Conservation (phyloP, 92 coral and sea anemone species). For the Actinernus sp. region DNA sequence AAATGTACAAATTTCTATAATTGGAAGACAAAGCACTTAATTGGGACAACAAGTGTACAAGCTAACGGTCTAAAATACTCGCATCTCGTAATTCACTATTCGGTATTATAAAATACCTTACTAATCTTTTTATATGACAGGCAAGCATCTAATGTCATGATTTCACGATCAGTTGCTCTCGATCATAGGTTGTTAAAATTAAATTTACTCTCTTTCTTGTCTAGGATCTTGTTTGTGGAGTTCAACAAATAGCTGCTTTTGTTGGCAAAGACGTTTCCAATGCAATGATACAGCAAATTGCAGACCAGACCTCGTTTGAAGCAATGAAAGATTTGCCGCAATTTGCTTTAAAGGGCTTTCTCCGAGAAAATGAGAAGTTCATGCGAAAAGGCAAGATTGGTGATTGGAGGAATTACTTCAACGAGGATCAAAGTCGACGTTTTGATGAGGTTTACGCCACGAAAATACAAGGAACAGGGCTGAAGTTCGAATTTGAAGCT, state of each 20-base stretch:
- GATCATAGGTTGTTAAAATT: too few species aligned
- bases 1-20: too few species aligned
- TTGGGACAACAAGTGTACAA: too few species aligned
- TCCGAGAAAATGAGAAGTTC: conserved; percentile 25
- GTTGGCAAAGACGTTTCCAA: conserved; percentile 13
- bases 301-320: conserved; percentile 46
- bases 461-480: conserved; percentile 58
- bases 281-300: conserved; percentile 20
- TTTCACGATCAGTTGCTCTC: too few species aligned
- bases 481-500: conserved; percentile 26
- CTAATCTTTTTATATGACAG: too few species aligned
- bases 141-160: too few species aligned
- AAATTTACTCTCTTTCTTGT: too few species aligned
- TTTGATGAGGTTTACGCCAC: conserved; percentile 32
- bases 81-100: too few species aligned
- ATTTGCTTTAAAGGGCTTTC: conserved; percentile 40
- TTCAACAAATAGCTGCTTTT: conserved; percentile 28
- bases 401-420: conserved; percentile 58
- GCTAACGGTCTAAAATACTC: too few species aligned
- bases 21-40: too few species aligned
- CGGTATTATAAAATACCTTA: too few species aligned
- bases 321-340: conserved; percentile 31
- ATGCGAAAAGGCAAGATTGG: conserved; percentile 49
- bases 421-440: conserved; percentile 21
- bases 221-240: conserved; percentile 18